Evolutionary conservation across 92 coral and sea anemone species (phyloP).

Genomic region (Bergia sp.): DNA sequence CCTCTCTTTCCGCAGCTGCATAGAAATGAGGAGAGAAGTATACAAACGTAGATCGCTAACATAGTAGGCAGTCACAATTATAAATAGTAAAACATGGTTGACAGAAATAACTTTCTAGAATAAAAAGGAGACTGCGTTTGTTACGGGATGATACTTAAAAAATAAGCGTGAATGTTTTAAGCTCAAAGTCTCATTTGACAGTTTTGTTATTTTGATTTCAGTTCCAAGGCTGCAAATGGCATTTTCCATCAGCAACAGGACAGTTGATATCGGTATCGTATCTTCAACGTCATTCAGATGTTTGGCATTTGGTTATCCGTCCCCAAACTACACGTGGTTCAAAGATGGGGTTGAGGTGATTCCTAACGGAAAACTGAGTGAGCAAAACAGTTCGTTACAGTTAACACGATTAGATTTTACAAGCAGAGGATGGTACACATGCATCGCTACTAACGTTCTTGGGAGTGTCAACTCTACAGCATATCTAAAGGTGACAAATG

Average conservation of each 20-base stretch:
- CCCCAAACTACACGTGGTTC: constrained; percentile 22
- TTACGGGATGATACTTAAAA: no score
- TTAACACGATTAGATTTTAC: background rate
- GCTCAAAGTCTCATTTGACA: background rate
- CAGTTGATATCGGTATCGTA: background rate
- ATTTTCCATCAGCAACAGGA: constrained; percentile 1
- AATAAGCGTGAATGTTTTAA: no score
- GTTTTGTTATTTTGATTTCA: background rate
- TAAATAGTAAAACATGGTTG: no score
- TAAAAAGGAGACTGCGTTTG: no score
- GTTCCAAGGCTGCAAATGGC: constrained; percentile 18
- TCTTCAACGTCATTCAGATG: constrained; percentile 11
- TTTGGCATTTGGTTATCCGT: constrained; percentile 22
- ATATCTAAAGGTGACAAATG: background rate
- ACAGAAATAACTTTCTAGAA: no score
- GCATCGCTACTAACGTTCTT: constrained; percentile 14
- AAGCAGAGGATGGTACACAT: constrained; percentile 31
- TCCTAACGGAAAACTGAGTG: background rate
- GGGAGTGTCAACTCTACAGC: constrained; percentile 30
- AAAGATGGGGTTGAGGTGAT: constrained; percentile 14
- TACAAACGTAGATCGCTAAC: background rate
- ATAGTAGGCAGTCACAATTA: no score
- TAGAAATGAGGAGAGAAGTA: no score
- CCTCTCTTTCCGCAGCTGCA: no score
- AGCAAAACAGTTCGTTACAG: background rate